A percentile compares a stretch with the other conserved stretches of the same genome.
These are phyloP conservation scores for Nannoperca obscura DNA, from an alignment of 2,797 vertebrate genomes.

Conservation along the genomic window DNA sequence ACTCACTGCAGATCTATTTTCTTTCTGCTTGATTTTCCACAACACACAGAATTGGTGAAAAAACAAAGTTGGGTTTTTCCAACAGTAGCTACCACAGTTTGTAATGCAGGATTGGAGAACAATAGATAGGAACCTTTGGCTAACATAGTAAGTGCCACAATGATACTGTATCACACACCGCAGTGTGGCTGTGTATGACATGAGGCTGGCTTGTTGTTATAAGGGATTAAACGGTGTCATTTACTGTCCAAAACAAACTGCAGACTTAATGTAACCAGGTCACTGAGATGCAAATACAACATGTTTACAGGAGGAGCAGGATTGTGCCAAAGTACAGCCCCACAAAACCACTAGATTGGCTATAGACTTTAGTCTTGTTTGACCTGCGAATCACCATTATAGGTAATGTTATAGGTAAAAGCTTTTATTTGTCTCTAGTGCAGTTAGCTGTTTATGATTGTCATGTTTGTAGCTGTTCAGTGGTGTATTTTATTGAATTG, in stretches of 20 bases:
- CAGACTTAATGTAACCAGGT: conserved; percentile 13
- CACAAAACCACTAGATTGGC: background rate
- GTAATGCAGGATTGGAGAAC: conserved; percentile 45
- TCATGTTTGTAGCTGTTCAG: background rate
- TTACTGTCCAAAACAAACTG: conserved; percentile 29
- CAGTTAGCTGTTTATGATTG: background rate
- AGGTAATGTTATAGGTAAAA: background rate
- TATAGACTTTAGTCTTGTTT: background rate
- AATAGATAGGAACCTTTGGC: conserved; percentile 61
- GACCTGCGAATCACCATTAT: conserved; percentile 1
- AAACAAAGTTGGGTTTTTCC: conserved; percentile 67
- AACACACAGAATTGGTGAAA: conserved; percentile 42
- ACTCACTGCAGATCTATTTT: conserved; percentile 33
- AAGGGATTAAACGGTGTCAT: conserved; percentile 23
- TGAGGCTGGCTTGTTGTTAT: conserved; percentile 39
- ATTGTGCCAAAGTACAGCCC: background rate
- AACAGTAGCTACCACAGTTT: conserved; percentile 44
- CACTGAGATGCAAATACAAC: conserved; percentile 9
- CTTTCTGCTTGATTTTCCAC: conserved; percentile 26
- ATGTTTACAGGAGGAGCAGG: conserved; percentile 15
- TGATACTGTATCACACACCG: conserved; percentile 59
- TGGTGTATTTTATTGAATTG: background rate
- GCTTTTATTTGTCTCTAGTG: background rate
- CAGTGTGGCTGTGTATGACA: conserved; percentile 42
- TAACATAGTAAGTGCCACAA: conserved; percentile 51